phyloP scores from a whole-genome alignment of 2,113 vertebrate genomes.

The Phaethornis superciliosus region DNA sequence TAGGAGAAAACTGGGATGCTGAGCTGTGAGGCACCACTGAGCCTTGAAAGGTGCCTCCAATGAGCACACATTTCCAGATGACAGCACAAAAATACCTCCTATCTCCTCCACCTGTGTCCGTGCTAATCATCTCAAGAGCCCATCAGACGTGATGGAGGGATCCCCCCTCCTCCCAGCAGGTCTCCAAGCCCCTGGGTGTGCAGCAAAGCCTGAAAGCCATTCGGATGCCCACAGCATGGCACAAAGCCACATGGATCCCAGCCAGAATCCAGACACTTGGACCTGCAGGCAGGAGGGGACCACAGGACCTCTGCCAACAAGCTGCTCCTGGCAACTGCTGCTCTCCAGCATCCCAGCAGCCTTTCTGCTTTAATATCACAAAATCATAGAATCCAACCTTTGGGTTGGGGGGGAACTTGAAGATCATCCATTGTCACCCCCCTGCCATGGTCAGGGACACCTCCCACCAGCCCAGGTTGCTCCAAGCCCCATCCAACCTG shows the following conservation, averaged over 20 bases:
- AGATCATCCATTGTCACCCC: no score
- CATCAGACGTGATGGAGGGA: not conserved
- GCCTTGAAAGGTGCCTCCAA: not conserved
- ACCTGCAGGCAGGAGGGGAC: not conserved
- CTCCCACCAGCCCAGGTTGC: no score
- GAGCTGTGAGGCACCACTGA: not conserved
- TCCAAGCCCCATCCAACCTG: no score
- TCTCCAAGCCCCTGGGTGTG: not conserved
- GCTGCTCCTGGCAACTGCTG: not conserved
- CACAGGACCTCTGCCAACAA: slow-evolving; percentile 25
- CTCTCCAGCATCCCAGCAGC: not conserved
- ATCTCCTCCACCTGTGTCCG: not conserved
- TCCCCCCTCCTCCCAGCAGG: not conserved
- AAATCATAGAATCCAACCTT: no score
- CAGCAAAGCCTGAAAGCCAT: not conserved
- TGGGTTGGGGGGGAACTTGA: no score
- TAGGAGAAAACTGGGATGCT: not conserved
- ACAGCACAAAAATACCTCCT: not conserved
- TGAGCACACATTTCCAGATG: not conserved
- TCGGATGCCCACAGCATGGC: not conserved
- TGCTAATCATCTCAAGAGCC: not conserved
- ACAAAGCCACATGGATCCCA: fast-evolving
- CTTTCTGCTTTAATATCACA: not conserved
- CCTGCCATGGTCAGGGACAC: no score
- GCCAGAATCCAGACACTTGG: not conserved